These are phyloP conservation scores for Rhadinocentrus ornatus DNA, from an alignment of 2,797 vertebrate genomes.

Conservation along the genomic window DNA sequence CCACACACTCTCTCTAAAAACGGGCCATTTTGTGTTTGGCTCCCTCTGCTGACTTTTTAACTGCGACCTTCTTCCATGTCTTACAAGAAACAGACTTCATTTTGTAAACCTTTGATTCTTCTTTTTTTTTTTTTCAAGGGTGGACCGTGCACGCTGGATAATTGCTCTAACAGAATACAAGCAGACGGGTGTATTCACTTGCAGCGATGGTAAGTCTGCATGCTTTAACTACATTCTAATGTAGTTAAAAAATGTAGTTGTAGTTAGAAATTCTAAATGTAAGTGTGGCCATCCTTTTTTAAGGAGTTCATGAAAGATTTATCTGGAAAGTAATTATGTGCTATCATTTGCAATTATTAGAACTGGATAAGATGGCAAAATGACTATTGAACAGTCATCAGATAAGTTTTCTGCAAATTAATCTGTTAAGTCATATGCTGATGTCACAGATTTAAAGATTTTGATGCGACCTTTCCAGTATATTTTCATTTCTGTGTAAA, in stretches of 20 bases:
- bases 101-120: background rate
- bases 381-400: too few species aligned
- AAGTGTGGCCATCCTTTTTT: background rate
- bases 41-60: slow-evolving; percentile 60
- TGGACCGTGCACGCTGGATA: slow-evolving; percentile 93
- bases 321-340: background rate
- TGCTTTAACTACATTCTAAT: slow-evolving; percentile 8
- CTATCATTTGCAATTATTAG: too few species aligned
- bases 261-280: background rate
- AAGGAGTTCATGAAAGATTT: background rate
- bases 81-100: slow-evolving; percentile 9
- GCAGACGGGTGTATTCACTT: slow-evolving; percentile 52
- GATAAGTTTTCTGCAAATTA: too few species aligned
- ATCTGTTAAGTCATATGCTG: too few species aligned
- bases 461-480: too few species aligned
- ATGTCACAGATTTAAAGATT: too few species aligned
- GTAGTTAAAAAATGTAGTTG: too few species aligned
- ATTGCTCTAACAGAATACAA: slow-evolving; percentile 83
- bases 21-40: slow-evolving; percentile 39
- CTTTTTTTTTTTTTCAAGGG: slow-evolving; percentile 79
- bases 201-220: slow-evolving; percentile 83
- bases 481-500: too few species aligned
- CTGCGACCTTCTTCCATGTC: background rate
- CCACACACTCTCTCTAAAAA: background rate
- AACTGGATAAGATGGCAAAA: too few species aligned